A percentile compares a stretch with the other conserved stretches of the same genome.
Conservation (phyloP, 2,113 vertebrate genomes). For the Scytalopus superciliaris region DNA sequence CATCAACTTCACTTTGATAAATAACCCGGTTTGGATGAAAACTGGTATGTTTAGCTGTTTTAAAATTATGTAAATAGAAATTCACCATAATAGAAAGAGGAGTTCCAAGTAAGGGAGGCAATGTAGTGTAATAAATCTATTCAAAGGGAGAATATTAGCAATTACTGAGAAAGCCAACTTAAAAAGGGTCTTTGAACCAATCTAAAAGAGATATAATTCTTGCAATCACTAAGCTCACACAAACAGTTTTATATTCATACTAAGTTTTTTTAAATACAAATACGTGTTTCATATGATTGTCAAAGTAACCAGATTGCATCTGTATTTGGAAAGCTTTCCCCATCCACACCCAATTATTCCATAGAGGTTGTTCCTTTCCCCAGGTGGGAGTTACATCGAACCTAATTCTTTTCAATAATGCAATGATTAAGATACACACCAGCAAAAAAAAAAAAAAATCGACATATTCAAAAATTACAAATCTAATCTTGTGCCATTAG, state of each 20-base stretch:
- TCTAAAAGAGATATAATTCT: neutral
- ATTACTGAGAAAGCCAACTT: neutral
- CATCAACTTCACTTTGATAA: neutral
- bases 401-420: neutral
- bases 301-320: neutral
- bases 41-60: neutral
- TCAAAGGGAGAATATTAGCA: neutral
- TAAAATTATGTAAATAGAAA: neutral
- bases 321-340: neutral
- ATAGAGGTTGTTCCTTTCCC: neutral
- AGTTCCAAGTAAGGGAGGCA: neutral
- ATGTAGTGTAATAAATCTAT: neutral
- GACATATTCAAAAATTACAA: neutral
- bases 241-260: neutral
- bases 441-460: neutral
- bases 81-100: neutral
- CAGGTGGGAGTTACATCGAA: neutral
- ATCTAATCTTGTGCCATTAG: neutral
- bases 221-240: neutral
- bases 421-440: neutral
- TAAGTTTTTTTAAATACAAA: neutral
- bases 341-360: neutral
- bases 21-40: neutral
- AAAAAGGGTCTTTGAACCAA: neutral
- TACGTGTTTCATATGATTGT: neutral